Percentiles rank a stretch among this genome's conserved stretches.
phyloP scores from a whole-genome alignment of 2,797 vertebrate genomes.

The Rhadinocentrus ornatus region DNA sequence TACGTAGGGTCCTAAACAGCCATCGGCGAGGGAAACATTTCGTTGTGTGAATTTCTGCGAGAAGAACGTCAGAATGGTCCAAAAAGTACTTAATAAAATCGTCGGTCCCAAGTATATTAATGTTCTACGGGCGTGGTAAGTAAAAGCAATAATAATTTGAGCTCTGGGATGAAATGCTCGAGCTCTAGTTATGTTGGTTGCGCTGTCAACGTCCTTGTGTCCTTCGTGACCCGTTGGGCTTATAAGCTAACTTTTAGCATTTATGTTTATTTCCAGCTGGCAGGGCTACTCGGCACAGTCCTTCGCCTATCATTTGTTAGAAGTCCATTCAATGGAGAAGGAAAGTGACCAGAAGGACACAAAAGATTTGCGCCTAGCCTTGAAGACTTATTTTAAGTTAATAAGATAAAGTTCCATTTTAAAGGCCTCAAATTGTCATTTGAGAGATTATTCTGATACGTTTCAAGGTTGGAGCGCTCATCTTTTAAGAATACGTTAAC shows the following conservation, averaged over 20 bases:
- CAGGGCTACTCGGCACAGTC: neutral
- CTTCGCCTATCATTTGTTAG: neutral
- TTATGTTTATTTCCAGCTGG: neutral
- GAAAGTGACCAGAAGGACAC: neutral
- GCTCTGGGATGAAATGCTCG: accelerated
- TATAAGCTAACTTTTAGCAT: constrained; percentile 33
- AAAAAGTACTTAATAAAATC: constrained; percentile 67
- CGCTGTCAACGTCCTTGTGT: constrained; percentile 9
- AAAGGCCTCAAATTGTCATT: neutral
- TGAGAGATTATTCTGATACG: neutral
- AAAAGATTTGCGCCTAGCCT: neutral
- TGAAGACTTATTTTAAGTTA: neutral
- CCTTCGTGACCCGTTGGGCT: constrained; percentile 53
- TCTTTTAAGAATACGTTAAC: too few relatives aligned
- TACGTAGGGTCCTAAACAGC: constrained; percentile 61
- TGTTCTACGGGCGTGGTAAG: constrained; percentile 75
- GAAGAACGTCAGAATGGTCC: constrained; percentile 65
- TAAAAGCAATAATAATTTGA: neutral
- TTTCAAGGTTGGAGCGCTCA: too few relatives aligned
- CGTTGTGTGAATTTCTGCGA: neutral
- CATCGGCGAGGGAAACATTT: constrained; percentile 8
- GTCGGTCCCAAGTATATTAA: constrained; percentile 73
- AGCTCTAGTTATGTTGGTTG: accelerated
- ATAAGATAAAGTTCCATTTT: neutral
- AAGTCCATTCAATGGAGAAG: neutral